Evolutionary conservation across 2,888 invertebrate species (phyloP), one percentile per base, ranked within the genome.

Genomic region (Lomographa bimaculata): DNA sequence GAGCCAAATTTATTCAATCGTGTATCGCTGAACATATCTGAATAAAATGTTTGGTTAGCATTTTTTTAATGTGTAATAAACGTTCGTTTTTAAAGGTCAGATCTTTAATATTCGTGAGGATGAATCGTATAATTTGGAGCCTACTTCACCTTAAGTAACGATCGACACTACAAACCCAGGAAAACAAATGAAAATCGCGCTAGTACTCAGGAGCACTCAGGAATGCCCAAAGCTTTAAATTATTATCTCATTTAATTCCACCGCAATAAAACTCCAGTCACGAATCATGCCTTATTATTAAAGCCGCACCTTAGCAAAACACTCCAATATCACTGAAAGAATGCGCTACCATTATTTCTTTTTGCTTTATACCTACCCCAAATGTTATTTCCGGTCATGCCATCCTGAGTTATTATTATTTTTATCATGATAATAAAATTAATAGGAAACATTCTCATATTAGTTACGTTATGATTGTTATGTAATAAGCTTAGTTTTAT

Each of bases 331-430:
- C 68, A 70, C 75, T 71, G 60, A 76, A 77, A 71, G 76, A 78
- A 78, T 71, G 71, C 61, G 59, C 58, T 66, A 64, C 64, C 78
- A 77, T 82, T 81, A 81, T 76, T 37, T 41, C 70, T 77, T 71
- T 78, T 76, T 80, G 76, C 77, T 83, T 81, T 72, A 78, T 70
- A 70, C 68, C n/a, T 14, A 4, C 40, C 57, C 54, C 51, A 60
- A 70, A 80, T 81, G 84, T 84, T 83, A 83, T 82, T 79, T 81
- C 79, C 79, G 80, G 81, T 73, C 84, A 82, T 80, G 83, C 80
- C 63, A 82, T 75, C 46, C 52, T 74, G 76, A 81, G 76, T 78
- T 80, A 79, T 79, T 75, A 78, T 79, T 80, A 72, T 73, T 72
- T 48, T 80, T 80, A 83, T 76, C 69, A 71, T 51, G 50, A 54